Conservation (phyloP, 2,888 invertebrate genomes). For the Stomorhina lunata region DNA sequence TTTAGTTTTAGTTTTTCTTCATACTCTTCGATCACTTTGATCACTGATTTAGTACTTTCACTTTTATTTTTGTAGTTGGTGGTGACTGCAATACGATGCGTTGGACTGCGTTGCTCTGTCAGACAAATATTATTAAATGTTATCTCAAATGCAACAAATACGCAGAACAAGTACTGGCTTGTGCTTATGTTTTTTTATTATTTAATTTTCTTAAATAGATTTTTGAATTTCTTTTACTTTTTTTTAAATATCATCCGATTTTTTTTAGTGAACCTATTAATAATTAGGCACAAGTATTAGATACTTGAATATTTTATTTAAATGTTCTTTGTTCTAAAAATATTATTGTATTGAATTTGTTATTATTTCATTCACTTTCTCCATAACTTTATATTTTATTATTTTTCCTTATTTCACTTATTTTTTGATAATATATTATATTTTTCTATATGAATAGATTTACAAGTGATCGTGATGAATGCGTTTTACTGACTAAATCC, state of each 20-base stretch:
- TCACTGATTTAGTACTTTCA: slow-evolving; percentile 47
- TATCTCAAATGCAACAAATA: slow-evolving; percentile 8
- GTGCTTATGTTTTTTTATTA: not conserved
- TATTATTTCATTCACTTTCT: slow-evolving; percentile 38
- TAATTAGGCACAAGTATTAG: no score
- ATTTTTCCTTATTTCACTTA: not conserved
- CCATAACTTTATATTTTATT: not conserved
- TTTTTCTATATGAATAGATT: slow-evolving; percentile 11
- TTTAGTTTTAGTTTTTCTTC: not conserved
- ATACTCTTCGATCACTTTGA: no score
- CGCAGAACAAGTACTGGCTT: not conserved
- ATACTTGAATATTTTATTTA: no score
- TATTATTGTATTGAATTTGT: not conserved
- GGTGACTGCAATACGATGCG: no score
- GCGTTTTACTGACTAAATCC: slow-evolving; percentile 76
- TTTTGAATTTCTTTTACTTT: not conserved
- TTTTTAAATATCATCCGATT: no score
- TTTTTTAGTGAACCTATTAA: no score
- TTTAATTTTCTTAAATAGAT: slow-evolving; percentile 6
- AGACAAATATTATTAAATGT: not conserved
- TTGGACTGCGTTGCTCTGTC: not conserved
- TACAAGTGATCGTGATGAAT: slow-evolving; percentile 72
- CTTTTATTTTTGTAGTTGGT: slow-evolving; percentile 29
- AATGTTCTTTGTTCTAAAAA: slow-evolving; percentile 25
- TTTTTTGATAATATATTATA: not conserved